These are phyloP conservation scores for Antennarius maculatus DNA, from an alignment of 2,797 vertebrate genomes.

Conservation along the genomic window DNA sequence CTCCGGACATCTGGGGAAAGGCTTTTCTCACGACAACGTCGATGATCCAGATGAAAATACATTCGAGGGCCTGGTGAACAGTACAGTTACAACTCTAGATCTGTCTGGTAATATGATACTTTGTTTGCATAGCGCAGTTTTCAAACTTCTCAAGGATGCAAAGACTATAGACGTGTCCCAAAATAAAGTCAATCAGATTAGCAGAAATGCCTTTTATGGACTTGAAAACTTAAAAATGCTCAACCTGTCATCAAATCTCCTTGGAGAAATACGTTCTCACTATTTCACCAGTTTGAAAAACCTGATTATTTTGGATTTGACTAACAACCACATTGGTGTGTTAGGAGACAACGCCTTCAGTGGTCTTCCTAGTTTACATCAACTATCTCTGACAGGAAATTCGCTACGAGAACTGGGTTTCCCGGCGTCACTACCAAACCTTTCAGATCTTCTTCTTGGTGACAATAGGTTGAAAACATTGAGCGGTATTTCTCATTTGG, in stretches of 20 bases:
- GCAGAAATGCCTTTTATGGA: constrained; percentile 81
- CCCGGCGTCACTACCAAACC: constrained; percentile 65
- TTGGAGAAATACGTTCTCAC: constrained; percentile 79
- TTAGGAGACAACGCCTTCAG: constrained; percentile 77
- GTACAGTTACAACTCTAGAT: constrained; percentile 71
- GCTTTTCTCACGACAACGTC: constrained; percentile 79
- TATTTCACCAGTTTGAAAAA: constrained; percentile 71
- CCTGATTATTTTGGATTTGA: constrained; percentile 82
- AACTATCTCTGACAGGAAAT: constrained; percentile 84
- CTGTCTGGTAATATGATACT: constrained; percentile 79
- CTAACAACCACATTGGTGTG: constrained; percentile 86
- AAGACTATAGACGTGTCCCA: constrained; percentile 73
- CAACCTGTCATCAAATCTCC: constrained; percentile 85
- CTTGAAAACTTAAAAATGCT: constrained; percentile 80
- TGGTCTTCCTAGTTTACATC: constrained; percentile 69
- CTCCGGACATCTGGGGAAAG: constrained; percentile 71
- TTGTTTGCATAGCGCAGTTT: constrained; percentile 74
- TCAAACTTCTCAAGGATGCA: constrained; percentile 70
- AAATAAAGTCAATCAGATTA: constrained; percentile 86
- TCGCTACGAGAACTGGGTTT: constrained; percentile 75
- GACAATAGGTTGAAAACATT: constrained; percentile 82
- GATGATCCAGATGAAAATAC: constrained; percentile 82
- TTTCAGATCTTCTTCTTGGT: constrained; percentile 66
- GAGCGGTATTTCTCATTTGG: rapidly evolving
- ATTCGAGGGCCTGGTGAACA: constrained; percentile 81